Conservation (phyloP, 1,140 invertebrate genomes). For the Diuraphis noxia region DNA sequence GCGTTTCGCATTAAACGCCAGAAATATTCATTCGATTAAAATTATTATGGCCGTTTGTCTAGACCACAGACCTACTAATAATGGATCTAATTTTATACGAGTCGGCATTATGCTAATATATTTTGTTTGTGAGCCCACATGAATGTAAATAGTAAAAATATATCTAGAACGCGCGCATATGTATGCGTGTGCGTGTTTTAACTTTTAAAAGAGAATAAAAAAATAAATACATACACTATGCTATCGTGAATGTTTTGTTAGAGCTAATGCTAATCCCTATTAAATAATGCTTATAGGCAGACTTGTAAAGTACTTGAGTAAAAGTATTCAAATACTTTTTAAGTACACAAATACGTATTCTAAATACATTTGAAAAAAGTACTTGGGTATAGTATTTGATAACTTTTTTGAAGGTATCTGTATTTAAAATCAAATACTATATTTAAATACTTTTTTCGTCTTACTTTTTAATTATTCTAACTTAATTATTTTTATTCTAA, state of each 20-base stretch:
- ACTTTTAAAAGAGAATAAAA: too few relatives aligned
- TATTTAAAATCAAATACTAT: too few relatives aligned
- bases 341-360: too few relatives aligned
- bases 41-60: constrained; percentile 13
- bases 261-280: neutral
- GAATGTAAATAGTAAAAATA: neutral
- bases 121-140: neutral
- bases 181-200: too few relatives aligned
- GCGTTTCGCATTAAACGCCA: neutral
- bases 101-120: neutral
- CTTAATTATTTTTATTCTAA: too few relatives aligned
- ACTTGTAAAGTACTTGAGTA: too few relatives aligned
- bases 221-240: neutral
- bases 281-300: neutral
- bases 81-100: constrained; percentile 10
- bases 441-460: too few relatives aligned
- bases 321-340: too few relatives aligned
- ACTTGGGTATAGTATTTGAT: too few relatives aligned
- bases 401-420: too few relatives aligned
- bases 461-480: too few relatives aligned
- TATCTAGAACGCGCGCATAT: neutral
- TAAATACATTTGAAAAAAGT: too few relatives aligned
- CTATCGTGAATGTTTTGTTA: neutral
- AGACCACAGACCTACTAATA: neutral
- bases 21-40: constrained; percentile 24